Evolutionary conservation across 2,113 vertebrate species (phyloP).

Genomic region (Ciconia stormi): DNA sequence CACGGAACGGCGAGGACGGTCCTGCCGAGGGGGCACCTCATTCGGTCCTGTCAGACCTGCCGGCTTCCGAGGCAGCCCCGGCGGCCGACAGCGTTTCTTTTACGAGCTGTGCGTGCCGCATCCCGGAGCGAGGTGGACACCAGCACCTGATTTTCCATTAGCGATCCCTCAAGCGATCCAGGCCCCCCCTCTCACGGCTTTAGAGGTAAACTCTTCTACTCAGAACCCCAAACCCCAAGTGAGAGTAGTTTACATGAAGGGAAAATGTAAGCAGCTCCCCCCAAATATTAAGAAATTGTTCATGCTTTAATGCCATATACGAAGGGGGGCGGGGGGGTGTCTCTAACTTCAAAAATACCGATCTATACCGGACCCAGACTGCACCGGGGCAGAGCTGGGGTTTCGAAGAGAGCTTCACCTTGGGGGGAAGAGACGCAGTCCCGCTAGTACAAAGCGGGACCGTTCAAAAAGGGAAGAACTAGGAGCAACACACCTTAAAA

Average conservation of each 20-base stretch:
- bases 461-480: neutral
- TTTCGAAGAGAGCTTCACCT: neutral
- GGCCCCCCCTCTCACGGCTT: neutral
- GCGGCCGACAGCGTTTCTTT: fast-evolving
- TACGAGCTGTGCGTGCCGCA: fast-evolving
- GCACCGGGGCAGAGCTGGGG: neutral
- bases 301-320: neutral
- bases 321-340: neutral
- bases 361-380: no score
- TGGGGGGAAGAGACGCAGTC: neutral
- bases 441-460: neutral
- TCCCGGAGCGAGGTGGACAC: neutral
- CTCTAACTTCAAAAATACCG: neutral
- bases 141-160: neutral
- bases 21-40: neutral
- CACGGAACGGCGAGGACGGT: fast-evolving
- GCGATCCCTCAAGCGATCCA: neutral
- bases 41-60: fast-evolving
- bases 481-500: neutral
- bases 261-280: neutral
- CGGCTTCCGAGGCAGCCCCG: neutral
- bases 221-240: neutral
- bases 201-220: neutral
- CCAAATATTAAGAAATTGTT: neutral
- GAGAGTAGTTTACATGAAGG: neutral